Base-by-base conservation (phyloP, 2,113 vertebrate species). In the Gymnobelideus leadbeateri region DNA sequence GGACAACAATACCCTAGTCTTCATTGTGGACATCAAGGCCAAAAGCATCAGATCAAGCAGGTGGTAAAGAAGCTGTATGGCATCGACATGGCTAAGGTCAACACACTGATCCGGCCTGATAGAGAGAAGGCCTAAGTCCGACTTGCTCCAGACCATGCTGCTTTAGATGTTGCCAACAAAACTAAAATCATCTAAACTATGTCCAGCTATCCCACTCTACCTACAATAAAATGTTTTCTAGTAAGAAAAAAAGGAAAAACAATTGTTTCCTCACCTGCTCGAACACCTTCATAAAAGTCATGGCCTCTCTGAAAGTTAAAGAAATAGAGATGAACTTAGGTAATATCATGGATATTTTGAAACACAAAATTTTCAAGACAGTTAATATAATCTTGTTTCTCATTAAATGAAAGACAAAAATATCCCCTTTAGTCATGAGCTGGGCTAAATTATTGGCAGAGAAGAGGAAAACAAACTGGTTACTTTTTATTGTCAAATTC, bases 201-300 rank as follows among this genome's bases (percentile, higher is more conserved):
- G 50, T 51, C 51, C 51, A 51, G 51, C 11, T 12, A 51, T 51
- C 9, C 51, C 9, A 51, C 51, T 49, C 47, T 4, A 49, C 47
- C 47, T 49, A 49, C 47, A 49, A 49, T 4, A 49, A 51, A 51
- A 51, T 9, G 51, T 11, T 51, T 51, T 51, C 51, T 9, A 51
- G 51, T 51, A 51, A 51, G 11, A 51, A 51, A 8, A 51, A 51
- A 51, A 51, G 11, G 47, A 49, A 92, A 84, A 91, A 28, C 1
- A 91, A 43, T 19, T 46, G 43, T 23, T 31, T 46, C 97, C 99
- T 99, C 98, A 99, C 99, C 98, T 77, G 99, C 99, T 98, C 99
- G 98, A 28, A 99, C 99, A 0, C 99, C 99, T 98, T 99, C 99
- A 0, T 99, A 99, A 97, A 99, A 99, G 97, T 99, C 99, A 24